A percentile compares a stretch with the other conserved stretches of the same genome.
phyloP scores from a whole-genome alignment of 2,113 vertebrate species.

The Engraulis encrasicolus region DNA sequence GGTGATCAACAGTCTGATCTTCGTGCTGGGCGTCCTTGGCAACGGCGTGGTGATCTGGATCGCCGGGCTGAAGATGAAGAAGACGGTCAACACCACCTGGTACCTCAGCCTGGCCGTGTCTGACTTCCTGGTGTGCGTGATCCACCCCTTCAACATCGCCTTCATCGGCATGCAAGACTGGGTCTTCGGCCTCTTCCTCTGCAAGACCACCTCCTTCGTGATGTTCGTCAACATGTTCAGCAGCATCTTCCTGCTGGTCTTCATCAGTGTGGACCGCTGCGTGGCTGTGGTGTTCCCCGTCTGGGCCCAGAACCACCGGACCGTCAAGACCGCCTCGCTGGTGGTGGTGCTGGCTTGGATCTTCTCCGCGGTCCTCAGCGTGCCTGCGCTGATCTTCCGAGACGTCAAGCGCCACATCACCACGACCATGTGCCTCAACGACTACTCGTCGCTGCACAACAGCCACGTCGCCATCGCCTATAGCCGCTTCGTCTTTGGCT shows the following conservation, averaged over 20 bases:
- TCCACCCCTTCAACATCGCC: conserved; percentile 21
- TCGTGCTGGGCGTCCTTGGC: conserved; percentile 27
- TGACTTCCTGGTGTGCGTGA: conserved; percentile 15
- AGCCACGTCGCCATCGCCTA: not conserved
- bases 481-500: conserved; percentile 23
- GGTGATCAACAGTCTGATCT: conserved; percentile 19
- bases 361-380: not conserved
- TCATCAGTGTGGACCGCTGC: conserved; percentile 38
- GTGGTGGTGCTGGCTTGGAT: conserved; percentile 18
- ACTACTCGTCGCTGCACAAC: not conserved
- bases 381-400: not conserved
- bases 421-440: not conserved
- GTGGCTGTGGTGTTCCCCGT: conserved; percentile 22
- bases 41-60: conserved; percentile 35
- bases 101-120: not conserved
- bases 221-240: conserved; percentile 43
- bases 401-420: not conserved
- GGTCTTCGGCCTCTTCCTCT: conserved; percentile 36
- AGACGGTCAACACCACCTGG: conserved; percentile 19
- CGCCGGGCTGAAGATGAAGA: conserved; percentile 36
- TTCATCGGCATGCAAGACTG: not conserved
- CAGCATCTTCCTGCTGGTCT: conserved; percentile 40
- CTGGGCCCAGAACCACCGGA: conserved; percentile 33
- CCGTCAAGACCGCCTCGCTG: not conserved
- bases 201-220: conserved; percentile 39